phyloP scores from a whole-genome alignment of 2,888 invertebrate species.

The Elmis aenea region DNA sequence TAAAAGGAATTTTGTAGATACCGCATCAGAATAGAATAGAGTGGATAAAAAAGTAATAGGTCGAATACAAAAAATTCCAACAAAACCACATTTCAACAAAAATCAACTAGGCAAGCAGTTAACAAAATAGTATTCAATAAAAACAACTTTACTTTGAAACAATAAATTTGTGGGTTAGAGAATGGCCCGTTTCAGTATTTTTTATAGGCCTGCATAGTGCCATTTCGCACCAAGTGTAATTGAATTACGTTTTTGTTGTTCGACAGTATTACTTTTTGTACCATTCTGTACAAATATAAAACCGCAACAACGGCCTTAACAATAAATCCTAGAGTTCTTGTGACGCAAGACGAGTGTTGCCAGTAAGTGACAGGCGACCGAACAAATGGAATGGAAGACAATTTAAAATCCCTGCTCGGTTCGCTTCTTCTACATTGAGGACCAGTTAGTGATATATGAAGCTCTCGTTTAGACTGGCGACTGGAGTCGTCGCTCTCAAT shows the following conservation, averaged over 20 bases:
- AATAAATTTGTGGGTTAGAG: too few species aligned
- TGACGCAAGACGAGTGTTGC: constrained; percentile 22
- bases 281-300: constrained; percentile 15
- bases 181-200: too few species aligned
- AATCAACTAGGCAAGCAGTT: too few species aligned
- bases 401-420: constrained; percentile 23
- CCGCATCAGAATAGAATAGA: too few species aligned
- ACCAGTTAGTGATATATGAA: constrained; percentile 18
- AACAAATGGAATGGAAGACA: constrained; percentile 26
- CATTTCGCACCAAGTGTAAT: too few species aligned
- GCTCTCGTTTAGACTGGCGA: constrained; percentile 17
- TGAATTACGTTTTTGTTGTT: neutral
- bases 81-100: too few species aligned
- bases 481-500: constrained; percentile 14
- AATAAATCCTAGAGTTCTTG: constrained; percentile 23
- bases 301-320: constrained; percentile 18
- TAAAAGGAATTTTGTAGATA: too few species aligned
- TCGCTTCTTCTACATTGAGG: constrained; percentile 15
- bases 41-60: too few species aligned
- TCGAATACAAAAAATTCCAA: too few species aligned
- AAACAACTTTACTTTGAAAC: too few species aligned
- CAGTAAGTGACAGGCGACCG: constrained; percentile 22
- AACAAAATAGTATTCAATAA: too few species aligned
- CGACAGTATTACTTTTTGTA: constrained; percentile 2
- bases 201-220: too few species aligned